Evolutionary conservation across 2,888 invertebrate genomes (phyloP).

Genomic region (Folsomia candida): DNA sequence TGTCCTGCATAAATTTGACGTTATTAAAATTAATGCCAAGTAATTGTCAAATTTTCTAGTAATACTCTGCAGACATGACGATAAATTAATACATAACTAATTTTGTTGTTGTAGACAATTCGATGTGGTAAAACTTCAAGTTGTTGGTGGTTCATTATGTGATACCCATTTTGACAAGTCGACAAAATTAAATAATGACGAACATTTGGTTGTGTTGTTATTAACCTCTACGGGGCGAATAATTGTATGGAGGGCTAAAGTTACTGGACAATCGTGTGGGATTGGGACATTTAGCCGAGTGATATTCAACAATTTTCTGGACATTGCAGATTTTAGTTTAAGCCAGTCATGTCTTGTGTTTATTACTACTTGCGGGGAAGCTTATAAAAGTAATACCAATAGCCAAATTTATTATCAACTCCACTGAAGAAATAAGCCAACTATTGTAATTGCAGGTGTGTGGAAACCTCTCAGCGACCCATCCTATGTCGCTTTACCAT

Average conservation of each 20-base stretch:
- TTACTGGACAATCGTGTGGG: not conserved
- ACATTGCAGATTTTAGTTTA: slow-evolving; percentile 61
- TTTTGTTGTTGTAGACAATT: slow-evolving; percentile 22
- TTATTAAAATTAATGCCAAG: slow-evolving; percentile 51
- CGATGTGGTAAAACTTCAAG: slow-evolving; percentile 23
- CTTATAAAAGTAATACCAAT: slow-evolving; percentile 68
- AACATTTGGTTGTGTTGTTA: slow-evolving; percentile 60
- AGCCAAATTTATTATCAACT: too few relatives aligned
- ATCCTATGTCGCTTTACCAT: not conserved
- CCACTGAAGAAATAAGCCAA: too few relatives aligned
- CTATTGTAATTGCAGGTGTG: too few relatives aligned
- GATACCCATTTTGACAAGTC: not conserved
- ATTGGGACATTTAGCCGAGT: slow-evolving; percentile 2
- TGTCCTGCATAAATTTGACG: slow-evolving; percentile 67
- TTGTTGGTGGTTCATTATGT: slow-evolving; percentile 16
- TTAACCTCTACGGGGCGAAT: slow-evolving; percentile 65
- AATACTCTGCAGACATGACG: not conserved
- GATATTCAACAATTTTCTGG: slow-evolving; percentile 24
- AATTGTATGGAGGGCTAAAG: slow-evolving; percentile 61
- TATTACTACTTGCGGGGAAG: slow-evolving; percentile 67
- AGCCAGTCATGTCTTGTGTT: slow-evolving; percentile 63
- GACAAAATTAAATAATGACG: not conserved
- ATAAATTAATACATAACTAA: too few relatives aligned
- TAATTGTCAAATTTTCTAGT: not conserved
- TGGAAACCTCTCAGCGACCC: slow-evolving; percentile 43